phyloP scores from a whole-genome alignment of 2,888 invertebrate species.

The Dascillus cervinus region DNA sequence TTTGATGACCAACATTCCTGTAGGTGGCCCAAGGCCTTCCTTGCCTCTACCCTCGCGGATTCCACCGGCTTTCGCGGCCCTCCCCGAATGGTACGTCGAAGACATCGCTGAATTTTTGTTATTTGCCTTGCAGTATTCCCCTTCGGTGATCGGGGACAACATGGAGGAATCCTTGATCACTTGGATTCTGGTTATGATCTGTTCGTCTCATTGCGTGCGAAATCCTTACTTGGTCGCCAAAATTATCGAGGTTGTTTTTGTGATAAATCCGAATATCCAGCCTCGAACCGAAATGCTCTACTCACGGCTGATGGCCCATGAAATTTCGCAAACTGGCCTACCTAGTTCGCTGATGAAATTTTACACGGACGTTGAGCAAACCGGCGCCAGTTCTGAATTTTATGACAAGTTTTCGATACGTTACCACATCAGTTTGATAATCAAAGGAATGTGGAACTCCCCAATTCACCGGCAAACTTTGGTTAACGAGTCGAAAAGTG shows the following conservation, averaged over 20 bases:
- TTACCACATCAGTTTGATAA: conserved; percentile 94
- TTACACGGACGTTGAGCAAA: conserved; percentile 96
- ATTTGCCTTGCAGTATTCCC: conserved; percentile 83
- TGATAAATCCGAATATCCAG: conserved; percentile 64
- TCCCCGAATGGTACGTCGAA: conserved; percentile 97
- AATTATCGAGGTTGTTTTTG: conserved; percentile 84
- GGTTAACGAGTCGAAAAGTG: conserved; percentile 83
- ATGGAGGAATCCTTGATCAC: conserved; percentile 79
- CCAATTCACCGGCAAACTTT: conserved; percentile 80
- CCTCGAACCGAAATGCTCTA: conserved; percentile 49
- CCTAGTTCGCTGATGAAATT: conserved; percentile 94
- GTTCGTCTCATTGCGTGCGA: conserved; percentile 82
- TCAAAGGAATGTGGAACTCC: conserved; percentile 93
- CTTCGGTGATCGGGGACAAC: conserved; percentile 64
- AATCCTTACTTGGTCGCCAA: conserved; percentile 97
- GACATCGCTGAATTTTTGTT: conserved; percentile 94
- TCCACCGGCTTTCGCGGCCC: conserved; percentile 73
- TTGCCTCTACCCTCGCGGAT: conserved; percentile 55
- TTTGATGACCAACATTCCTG: conserved; percentile 51
- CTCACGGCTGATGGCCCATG: conserved; percentile 79
- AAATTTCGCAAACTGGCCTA: conserved; percentile 70
- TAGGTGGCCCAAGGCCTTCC: conserved; percentile 44
- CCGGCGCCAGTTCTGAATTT: conserved; percentile 96
- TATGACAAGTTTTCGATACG: conserved; percentile 99
- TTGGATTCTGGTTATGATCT: conserved; percentile 84